These are phyloP conservation scores for Chymomyza costata DNA, from an alignment of 1,140 invertebrate species.

Conservation along the genomic window DNA sequence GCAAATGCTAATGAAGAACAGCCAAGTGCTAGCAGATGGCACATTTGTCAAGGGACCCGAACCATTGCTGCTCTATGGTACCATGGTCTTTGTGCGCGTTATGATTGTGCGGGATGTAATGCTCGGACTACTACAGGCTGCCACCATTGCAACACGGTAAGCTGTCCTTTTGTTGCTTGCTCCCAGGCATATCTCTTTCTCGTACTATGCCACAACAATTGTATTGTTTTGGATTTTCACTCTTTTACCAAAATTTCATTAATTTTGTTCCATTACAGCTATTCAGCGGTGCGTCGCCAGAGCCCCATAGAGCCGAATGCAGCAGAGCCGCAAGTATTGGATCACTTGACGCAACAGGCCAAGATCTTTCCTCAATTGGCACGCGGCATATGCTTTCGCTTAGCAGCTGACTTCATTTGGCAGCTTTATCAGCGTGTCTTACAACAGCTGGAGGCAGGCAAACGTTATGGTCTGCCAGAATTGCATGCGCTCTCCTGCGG, in stretches of 20 bases:
- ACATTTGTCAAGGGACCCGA: slow-evolving; percentile 89
- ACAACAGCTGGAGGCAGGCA: slow-evolving; percentile 84
- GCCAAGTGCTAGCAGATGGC: slow-evolving; percentile 89
- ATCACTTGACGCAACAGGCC: slow-evolving; percentile 94
- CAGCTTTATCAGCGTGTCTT: slow-evolving; percentile 87
- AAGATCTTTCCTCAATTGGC: slow-evolving; percentile 91
- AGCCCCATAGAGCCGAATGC: slow-evolving; percentile 85
- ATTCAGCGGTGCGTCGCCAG: slow-evolving; percentile 91
- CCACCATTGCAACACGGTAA: slow-evolving; percentile 84
- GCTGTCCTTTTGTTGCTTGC: slow-evolving; percentile 25
- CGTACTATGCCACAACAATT: not conserved
- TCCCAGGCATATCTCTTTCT: not conserved
- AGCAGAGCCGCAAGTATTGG: slow-evolving; percentile 90
- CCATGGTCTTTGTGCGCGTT: slow-evolving; percentile 95
- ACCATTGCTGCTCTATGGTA: slow-evolving; percentile 92
- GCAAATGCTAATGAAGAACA: slow-evolving; percentile 95
- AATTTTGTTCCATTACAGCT: slow-evolving; percentile 77
- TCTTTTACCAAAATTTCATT: too few species aligned
- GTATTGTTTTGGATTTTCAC: not conserved
- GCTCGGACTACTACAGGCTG: slow-evolving; percentile 85
- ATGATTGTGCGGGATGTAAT: slow-evolving; percentile 84
- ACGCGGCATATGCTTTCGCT: slow-evolving; percentile 84
- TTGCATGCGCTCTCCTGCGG: slow-evolving; percentile 94
- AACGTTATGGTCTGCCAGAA: slow-evolving; percentile 86
- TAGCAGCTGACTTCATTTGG: slow-evolving; percentile 85